A percentile compares a stretch with the other conserved stretches of the same genome.
phyloP scores from a whole-genome alignment of 2,113 vertebrate species.

The Spizaetus ornatus region DNA sequence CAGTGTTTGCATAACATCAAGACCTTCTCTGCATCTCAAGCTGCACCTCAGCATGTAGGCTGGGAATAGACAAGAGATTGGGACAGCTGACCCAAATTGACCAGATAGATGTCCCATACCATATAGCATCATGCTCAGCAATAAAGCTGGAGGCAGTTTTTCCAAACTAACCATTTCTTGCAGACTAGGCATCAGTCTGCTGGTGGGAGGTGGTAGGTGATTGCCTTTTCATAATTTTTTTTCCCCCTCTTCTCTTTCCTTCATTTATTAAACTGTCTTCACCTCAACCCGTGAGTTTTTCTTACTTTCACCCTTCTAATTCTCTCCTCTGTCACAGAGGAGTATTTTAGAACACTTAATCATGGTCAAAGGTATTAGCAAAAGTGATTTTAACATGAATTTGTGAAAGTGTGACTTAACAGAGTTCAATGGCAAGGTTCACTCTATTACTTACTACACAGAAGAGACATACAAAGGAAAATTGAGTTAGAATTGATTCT shows the following conservation, averaged over 20 bases:
- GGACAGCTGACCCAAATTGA: rapidly evolving
- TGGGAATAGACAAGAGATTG: not conserved
- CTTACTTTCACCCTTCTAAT: not conserved
- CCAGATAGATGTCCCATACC: not conserved
- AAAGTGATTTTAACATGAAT: too few relatives aligned
- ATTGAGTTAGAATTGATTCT: too few relatives aligned
- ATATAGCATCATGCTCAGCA: not conserved
- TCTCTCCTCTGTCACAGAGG: not conserved
- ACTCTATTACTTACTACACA: too few relatives aligned
- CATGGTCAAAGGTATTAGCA: too few relatives aligned
- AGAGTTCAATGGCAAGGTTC: too few relatives aligned
- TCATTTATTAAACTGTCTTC: not conserved
- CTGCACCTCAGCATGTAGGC: not conserved
- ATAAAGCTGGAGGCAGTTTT: not conserved
- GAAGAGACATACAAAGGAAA: too few relatives aligned
- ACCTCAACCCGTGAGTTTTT: not conserved
- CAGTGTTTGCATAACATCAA: not conserved
- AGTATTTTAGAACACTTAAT: too few relatives aligned
- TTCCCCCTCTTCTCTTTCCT: not conserved
- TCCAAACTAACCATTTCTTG: not conserved
- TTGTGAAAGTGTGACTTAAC: too few relatives aligned
- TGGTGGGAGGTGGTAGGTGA: not conserved
- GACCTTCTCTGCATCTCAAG: not conserved
- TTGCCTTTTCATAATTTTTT: not conserved
- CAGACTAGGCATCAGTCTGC: not conserved